phyloP scores from a whole-genome alignment of 2,797 vertebrate genomes.

The Chaunax sp. region DNA sequence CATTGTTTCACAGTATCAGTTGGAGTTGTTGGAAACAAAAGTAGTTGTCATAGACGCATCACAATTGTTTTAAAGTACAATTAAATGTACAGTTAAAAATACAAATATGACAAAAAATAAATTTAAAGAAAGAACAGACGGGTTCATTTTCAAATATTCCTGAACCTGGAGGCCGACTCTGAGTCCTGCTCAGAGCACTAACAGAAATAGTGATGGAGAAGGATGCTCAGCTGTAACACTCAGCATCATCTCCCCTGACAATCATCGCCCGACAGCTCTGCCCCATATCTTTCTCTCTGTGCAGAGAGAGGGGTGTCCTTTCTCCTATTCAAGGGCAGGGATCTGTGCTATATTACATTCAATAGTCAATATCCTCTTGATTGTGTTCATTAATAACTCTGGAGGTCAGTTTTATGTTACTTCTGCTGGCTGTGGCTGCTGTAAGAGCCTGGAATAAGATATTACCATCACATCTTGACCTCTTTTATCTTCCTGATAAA shows the following conservation, averaged over 20 bases:
- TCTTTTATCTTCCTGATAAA: conserved; percentile 27
- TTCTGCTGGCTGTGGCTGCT: conserved; percentile 42
- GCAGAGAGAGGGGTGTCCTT: conserved; percentile 42
- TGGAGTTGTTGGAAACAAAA: no score
- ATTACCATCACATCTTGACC: not conserved
- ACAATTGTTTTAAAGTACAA: no score
- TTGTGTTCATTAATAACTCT: conserved; percentile 66
- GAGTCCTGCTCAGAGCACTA: not conserved
- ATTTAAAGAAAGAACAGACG: no score
- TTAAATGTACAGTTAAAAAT: no score
- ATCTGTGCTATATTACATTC: conserved; percentile 57
- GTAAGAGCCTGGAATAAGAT: conserved; percentile 43
- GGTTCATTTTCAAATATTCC: no score
- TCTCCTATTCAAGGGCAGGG: conserved; percentile 68
- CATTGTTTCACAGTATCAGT: no score
- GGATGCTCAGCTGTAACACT: conserved; percentile 48
- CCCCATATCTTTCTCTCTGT: conserved; percentile 29
- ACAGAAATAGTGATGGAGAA: conserved; percentile 39
- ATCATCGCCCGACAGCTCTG: conserved; percentile 31
- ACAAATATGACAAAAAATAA: no score
- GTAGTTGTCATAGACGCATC: no score
- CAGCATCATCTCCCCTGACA: conserved; percentile 39
- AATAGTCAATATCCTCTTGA: conserved; percentile 65
- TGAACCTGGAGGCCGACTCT: conserved; percentile 16
- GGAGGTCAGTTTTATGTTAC: conserved; percentile 61